Conservation (phyloP, 1,140 invertebrate genomes). For the Halyomorpha halys region DNA sequence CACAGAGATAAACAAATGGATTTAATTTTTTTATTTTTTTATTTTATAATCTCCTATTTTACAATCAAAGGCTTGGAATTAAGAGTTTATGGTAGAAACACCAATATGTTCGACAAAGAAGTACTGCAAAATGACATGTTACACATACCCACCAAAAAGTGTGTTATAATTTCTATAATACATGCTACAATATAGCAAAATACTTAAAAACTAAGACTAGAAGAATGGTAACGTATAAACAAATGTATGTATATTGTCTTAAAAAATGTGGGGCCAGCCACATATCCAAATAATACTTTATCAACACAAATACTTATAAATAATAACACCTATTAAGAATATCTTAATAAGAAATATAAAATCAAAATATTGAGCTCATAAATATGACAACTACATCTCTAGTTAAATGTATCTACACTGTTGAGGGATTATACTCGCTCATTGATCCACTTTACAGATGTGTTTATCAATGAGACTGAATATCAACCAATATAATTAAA, state of each 20-base stretch:
- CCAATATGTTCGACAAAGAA: constrained; percentile 7
- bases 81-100: constrained; percentile 7
- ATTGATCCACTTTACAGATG: too few species aligned
- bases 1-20: too few species aligned
- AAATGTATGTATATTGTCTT: constrained; percentile 12
- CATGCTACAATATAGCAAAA: constrained; percentile 13
- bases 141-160: constrained; percentile 12
- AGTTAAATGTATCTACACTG: not conserved
- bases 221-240: constrained; percentile 14
- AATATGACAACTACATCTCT: not conserved
- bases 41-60: too few species aligned
- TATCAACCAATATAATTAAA: too few species aligned
- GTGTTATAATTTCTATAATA: constrained; percentile 1
- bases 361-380: constrained; percentile 1
- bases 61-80: not conserved
- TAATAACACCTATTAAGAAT: constrained; percentile 1
- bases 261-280: constrained; percentile 2
- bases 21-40: too few species aligned
- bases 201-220: constrained; percentile 18
- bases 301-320: not conserved
- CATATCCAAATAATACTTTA: constrained; percentile 5
- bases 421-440: too few species aligned
- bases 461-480: too few species aligned
- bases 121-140: constrained; percentile 11
- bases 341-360: constrained; percentile 8